phyloP scores from a whole-genome alignment of 2,888 invertebrate genomes.

The Tenthredo notha region DNA sequence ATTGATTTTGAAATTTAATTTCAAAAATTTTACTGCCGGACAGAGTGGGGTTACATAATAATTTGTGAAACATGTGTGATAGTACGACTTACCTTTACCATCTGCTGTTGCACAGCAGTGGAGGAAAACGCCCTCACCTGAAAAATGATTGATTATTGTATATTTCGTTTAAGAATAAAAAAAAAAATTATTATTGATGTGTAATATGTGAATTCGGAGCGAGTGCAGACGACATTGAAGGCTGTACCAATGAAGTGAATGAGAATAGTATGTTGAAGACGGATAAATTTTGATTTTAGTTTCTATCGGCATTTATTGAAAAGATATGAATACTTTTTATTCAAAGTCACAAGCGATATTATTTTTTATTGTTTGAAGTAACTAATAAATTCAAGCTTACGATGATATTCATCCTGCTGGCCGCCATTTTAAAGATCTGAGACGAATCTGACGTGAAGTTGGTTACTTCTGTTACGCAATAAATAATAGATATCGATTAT shows the following conservation, averaged over 20 bases:
- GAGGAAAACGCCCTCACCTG: slow-evolving; percentile 78
- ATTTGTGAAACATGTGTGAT: slow-evolving; percentile 34
- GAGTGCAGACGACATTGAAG: slow-evolving; percentile 49
- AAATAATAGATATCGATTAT: slow-evolving; percentile 14
- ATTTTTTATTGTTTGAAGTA: background rate
- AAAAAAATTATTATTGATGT: slow-evolving; percentile 31
- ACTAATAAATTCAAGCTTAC: slow-evolving; percentile 62
- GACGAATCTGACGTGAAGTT: slow-evolving; percentile 42
- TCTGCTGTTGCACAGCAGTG: slow-evolving; percentile 73
- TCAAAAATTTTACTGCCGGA: background rate
- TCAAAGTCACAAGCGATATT: slow-evolving; percentile 14
- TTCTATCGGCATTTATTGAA: background rate
- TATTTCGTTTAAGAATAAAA: background rate
- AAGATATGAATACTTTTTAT: background rate
- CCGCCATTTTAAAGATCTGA: slow-evolving; percentile 65
- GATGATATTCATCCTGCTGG: slow-evolving; percentile 65
- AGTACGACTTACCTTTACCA: slow-evolving; percentile 77
- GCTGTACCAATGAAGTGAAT: background rate
- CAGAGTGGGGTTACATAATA: slow-evolving; percentile 51
- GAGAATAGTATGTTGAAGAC: background rate
- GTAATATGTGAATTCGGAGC: slow-evolving; percentile 10
- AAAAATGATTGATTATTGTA: slow-evolving; percentile 65
- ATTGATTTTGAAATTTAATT: background rate
- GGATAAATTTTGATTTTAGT: background rate
- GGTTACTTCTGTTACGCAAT: slow-evolving; percentile 9